Conservation (phyloP, 1,140 invertebrate species). For the Capitella teleta region DNA sequence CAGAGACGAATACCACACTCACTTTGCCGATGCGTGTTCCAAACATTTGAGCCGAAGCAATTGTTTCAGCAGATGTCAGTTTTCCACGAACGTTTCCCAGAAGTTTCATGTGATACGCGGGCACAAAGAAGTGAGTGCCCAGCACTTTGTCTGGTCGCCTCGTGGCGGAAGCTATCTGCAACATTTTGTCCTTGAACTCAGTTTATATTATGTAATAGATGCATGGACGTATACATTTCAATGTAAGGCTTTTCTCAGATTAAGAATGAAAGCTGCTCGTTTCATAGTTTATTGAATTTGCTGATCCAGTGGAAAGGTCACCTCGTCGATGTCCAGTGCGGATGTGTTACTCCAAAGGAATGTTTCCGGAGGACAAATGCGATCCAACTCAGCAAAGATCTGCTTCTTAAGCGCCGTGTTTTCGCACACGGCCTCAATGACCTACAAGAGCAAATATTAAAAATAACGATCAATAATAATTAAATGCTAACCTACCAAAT, state of each 20-base stretch:
- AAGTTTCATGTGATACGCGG: slow-evolving; percentile 34
- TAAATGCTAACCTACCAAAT: no score
- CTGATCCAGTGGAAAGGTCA: no score
- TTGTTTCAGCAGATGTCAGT: slow-evolving; percentile 30
- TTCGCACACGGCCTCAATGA: slow-evolving; percentile 42
- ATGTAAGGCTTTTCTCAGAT: no score
- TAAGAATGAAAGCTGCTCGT: no score
- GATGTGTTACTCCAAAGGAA: slow-evolving; percentile 39
- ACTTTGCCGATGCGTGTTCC: slow-evolving; percentile 36
- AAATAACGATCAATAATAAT: no score
- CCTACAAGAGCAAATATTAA: no score
- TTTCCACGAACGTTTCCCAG: slow-evolving; percentile 35
- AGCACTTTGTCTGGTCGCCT: slow-evolving; percentile 26
- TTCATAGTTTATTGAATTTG: no score
- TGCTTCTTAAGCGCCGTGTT: slow-evolving; percentile 34
- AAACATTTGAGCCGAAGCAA: slow-evolving; percentile 37
- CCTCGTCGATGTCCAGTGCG: slow-evolving; percentile 33
- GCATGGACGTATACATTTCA: no score
- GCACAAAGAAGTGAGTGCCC: slow-evolving; percentile 41
- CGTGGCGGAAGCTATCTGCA: slow-evolving; percentile 32
- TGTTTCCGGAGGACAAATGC: slow-evolving; percentile 28
- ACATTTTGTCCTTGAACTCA: no score
- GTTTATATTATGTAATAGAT: no score
- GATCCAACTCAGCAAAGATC: slow-evolving; percentile 34
- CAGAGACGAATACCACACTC: not conserved